phyloP scores from a whole-genome alignment of 2,113 vertebrate species.

The Rhabdomys dilectus region DNA sequence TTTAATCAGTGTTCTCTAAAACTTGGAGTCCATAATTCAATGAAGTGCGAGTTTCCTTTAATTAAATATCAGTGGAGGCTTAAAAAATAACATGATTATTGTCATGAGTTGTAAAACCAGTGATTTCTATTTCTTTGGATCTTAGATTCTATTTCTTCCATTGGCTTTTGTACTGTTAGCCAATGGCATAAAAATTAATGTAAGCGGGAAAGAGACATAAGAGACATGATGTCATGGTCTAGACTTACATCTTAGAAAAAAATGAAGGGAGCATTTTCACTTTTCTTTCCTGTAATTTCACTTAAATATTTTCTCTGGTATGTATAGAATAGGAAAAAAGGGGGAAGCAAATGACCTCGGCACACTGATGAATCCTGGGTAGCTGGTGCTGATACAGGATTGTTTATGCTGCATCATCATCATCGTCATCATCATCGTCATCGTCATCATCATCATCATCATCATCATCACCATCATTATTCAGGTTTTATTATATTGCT shows the following conservation, averaged over 20 bases:
- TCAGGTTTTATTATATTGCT: not conserved
- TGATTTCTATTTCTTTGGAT: not conserved
- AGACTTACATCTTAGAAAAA: conserved; percentile 24
- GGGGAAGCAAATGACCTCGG: accelerated
- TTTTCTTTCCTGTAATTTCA: not conserved
- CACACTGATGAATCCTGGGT: not conserved
- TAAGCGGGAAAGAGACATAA: not conserved
- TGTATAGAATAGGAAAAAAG: not conserved
- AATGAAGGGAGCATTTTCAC: not conserved
- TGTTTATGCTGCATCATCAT: not conserved
- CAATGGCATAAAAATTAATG: conserved; percentile 32
- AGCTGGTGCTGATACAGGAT: not conserved
- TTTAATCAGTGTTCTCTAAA: conserved; percentile 40
- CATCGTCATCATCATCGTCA: not conserved
- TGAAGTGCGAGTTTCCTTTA: conserved; percentile 22
- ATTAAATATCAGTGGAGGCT: not conserved
- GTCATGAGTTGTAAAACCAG: not conserved
- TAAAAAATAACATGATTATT: not conserved
- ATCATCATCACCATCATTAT: not conserved
- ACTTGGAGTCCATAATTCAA: conserved; percentile 60
- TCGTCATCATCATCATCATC: too few species aligned
- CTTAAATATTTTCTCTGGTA: not conserved
- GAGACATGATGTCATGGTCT: conserved; percentile 31
- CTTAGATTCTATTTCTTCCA: not conserved
- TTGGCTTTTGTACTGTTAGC: not conserved